phyloP scores from a whole-genome alignment of 2,113 vertebrate species.

The Ptyas mucosa region DNA sequence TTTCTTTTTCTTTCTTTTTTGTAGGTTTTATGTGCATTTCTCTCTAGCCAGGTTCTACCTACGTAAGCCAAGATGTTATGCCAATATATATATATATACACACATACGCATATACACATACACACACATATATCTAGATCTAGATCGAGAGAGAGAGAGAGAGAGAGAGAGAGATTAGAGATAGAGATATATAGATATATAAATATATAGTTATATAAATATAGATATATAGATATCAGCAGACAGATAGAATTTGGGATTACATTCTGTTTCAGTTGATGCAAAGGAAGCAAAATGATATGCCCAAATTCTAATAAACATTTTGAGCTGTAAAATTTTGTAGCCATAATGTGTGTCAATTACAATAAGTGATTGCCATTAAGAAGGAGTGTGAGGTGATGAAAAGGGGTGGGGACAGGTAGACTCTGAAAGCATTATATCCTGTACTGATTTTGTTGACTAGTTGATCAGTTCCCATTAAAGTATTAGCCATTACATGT shows the following conservation, averaged over 20 bases:
- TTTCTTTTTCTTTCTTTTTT: too few relatives aligned
- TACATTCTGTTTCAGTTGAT: slow-evolving; percentile 47
- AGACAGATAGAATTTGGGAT: slow-evolving; percentile 66
- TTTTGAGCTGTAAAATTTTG: slow-evolving; percentile 68
- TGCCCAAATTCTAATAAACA: slow-evolving; percentile 69
- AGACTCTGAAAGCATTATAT: slow-evolving; percentile 52
- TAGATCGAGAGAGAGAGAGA: too few relatives aligned
- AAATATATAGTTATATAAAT: rapidly evolving
- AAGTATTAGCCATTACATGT: slow-evolving; percentile 65
- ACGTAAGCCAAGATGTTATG: too few relatives aligned
- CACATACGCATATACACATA: too few relatives aligned
- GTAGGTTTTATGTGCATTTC: too few relatives aligned
- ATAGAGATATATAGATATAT: too few relatives aligned
- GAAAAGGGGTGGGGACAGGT: not conserved
- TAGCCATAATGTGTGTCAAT: slow-evolving; percentile 48
- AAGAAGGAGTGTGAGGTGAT: slow-evolving; percentile 37
- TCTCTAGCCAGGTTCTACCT: too few relatives aligned
- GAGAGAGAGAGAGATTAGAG: too few relatives aligned
- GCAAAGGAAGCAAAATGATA: slow-evolving; percentile 63
- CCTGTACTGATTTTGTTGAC: slow-evolving; percentile 59
- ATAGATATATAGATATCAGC: slow-evolving; percentile 6
- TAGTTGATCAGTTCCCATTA: slow-evolving; percentile 55
- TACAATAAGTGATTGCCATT: slow-evolving; percentile 58
- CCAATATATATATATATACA: too few relatives aligned
- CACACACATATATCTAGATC: too few relatives aligned